Conservation (phyloP, 2,113 vertebrate genomes). For the Glaucidium brasilianum region DNA sequence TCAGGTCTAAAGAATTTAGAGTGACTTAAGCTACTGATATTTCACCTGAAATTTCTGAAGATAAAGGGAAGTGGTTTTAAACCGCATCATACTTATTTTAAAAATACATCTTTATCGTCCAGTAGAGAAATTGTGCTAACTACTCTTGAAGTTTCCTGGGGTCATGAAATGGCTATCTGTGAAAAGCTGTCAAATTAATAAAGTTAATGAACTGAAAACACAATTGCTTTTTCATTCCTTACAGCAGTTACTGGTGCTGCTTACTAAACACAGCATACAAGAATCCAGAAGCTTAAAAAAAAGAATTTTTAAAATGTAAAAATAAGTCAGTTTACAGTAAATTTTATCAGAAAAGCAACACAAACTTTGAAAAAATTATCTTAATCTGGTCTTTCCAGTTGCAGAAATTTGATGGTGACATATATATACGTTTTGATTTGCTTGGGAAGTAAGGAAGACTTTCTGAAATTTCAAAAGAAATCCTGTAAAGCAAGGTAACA, state of each 20-base stretch:
- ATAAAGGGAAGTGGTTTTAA: not conserved
- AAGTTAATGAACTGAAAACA: slow-evolving; percentile 13
- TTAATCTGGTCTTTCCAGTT: not conserved
- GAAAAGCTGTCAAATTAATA: slow-evolving; percentile 1
- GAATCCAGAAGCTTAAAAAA: not conserved
- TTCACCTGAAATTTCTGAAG: not conserved
- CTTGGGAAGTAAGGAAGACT: not conserved
- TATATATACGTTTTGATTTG: not conserved
- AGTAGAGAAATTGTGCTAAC: not conserved
- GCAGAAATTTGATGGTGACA: not conserved
- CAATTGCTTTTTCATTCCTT: not conserved
- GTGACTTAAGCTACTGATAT: not conserved
- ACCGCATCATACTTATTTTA: not conserved
- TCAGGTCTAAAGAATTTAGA: not conserved
- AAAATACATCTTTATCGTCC: not conserved
- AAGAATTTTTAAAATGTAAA: not conserved
- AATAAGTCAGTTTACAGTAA: not conserved
- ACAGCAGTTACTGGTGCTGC: not conserved
- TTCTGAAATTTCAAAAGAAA: not conserved
- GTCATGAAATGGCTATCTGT: not conserved
- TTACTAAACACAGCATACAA: not conserved
- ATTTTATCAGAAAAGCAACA: not conserved
- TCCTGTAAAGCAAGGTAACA: not conserved
- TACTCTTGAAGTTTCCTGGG: not conserved
- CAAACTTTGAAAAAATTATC: not conserved